phyloP scores from a whole-genome alignment of 2,797 vertebrate species.

The Argya squamiceps region DNA sequence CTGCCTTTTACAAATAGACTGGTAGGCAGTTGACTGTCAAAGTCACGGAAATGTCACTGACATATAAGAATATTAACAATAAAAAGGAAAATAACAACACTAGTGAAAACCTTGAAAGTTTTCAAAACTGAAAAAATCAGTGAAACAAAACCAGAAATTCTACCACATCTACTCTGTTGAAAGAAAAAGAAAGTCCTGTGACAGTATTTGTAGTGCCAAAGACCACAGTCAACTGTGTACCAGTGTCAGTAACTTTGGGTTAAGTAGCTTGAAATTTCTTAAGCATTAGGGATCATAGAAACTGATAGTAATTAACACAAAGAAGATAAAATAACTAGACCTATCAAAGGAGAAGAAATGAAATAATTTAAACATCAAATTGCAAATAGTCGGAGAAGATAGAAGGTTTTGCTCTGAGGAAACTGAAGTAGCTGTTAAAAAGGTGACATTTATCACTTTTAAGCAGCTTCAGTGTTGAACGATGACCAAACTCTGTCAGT shows the following conservation, averaged over 20 bases:
- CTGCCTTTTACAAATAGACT: neutral
- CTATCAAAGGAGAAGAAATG: neutral
- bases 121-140: neutral
- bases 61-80: neutral
- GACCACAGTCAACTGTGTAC: neutral
- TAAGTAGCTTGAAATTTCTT: neutral
- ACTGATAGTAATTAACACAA: neutral
- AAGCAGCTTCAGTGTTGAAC: neutral
- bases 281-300: neutral
- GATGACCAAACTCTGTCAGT: conserved; percentile 13
- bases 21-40: neutral
- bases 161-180: neutral
- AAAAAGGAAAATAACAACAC: neutral
- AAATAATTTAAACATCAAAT: conserved; percentile 8
- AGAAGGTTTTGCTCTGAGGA: neutral
- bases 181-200: neutral
- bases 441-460: conserved; percentile 24
- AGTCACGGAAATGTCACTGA: neutral
- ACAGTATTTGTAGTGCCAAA: neutral
- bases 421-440: conserved; percentile 8
- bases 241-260: neutral
- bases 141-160: neutral
- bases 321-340: neutral
- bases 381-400: neutral
- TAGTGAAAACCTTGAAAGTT: neutral